Evolutionary conservation across 2,113 vertebrate genomes (phyloP).

Genomic region (Nerophis ophidion): DNA sequence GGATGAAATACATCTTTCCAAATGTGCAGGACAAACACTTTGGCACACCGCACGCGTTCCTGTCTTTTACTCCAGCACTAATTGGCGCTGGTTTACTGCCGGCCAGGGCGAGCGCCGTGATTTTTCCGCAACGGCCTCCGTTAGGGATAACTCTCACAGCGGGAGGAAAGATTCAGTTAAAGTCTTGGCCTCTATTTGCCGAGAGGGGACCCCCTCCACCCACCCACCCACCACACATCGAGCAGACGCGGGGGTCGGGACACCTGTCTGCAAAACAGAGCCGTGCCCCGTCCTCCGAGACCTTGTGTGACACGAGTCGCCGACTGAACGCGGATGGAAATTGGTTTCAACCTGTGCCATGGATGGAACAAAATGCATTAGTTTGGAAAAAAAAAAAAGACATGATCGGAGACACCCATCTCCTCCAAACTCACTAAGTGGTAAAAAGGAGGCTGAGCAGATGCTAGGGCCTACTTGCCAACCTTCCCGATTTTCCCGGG

Average conservation of each 20-base stretch:
- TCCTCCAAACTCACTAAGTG: too few species aligned
- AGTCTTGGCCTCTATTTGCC: conserved; percentile 60
- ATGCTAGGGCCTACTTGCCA: too few species aligned
- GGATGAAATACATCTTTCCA: too few species aligned
- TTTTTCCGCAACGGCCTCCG: conserved; percentile 50
- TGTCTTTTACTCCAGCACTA: not conserved
- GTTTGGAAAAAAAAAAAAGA: too few species aligned
- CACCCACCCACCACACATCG: conserved; percentile 41
- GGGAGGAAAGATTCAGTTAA: conserved; percentile 55
- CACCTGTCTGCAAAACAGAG: conserved; percentile 52
- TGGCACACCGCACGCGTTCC: not conserved
- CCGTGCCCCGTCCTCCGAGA: conserved; percentile 55
- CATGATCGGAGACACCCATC: too few species aligned
- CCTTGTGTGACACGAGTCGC: conserved; percentile 25
- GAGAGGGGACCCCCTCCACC: too few species aligned
- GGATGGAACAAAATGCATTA: too few species aligned
- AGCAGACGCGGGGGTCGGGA: conserved; percentile 59
- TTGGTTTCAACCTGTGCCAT: not conserved
- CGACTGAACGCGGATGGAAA: conserved; percentile 10
- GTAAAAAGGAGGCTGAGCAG: conserved; percentile 10
- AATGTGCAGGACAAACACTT: not conserved
- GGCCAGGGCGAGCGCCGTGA: conserved; percentile 26
- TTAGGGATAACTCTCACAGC: conserved; percentile 38
- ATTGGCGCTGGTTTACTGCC: conserved; percentile 2
- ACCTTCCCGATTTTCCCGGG: too few species aligned